A percentile compares a stretch with the other conserved stretches of the same genome.
Conservation (phyloP, 2,113 vertebrate species). For the Labrus mixtus region DNA sequence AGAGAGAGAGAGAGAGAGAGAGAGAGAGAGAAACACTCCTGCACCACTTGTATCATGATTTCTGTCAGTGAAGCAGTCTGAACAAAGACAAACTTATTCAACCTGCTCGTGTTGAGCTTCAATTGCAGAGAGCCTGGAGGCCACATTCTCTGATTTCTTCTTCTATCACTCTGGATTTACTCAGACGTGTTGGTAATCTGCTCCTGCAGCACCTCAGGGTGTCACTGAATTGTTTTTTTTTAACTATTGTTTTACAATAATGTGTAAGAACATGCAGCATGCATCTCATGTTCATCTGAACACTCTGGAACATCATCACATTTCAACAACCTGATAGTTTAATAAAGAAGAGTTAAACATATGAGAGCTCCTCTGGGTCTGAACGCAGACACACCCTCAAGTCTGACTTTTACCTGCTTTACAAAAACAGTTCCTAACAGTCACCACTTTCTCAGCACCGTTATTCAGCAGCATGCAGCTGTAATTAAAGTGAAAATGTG, state of each 20-base stretch:
- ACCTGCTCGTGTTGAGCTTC: not conserved
- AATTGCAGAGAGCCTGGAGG: not conserved
- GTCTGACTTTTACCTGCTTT: not conserved
- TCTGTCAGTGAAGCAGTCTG: no score
- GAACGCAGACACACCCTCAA: no score
- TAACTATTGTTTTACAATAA: not conserved
- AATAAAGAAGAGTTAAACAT: no score
- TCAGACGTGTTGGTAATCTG: not conserved
- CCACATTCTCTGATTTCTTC: no score
- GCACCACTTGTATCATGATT: no score
- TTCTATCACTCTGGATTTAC: not conserved
- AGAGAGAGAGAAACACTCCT: no score
- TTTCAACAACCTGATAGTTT: no score
- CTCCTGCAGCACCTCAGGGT: not conserved
- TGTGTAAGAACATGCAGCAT: not conserved
- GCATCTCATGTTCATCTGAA: not conserved
- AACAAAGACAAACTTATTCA: not conserved
- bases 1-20: no score
- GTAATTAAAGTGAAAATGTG: slow-evolving; percentile 48
- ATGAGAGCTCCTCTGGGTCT: no score
- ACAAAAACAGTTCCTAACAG: not conserved
- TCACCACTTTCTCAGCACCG: slow-evolving; percentile 14
- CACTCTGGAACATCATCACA: no score
- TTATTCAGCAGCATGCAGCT: not conserved
- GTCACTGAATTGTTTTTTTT: not conserved